Conservation (phyloP, 2,888 invertebrate species). For the Tetramorium bicarinatum region DNA sequence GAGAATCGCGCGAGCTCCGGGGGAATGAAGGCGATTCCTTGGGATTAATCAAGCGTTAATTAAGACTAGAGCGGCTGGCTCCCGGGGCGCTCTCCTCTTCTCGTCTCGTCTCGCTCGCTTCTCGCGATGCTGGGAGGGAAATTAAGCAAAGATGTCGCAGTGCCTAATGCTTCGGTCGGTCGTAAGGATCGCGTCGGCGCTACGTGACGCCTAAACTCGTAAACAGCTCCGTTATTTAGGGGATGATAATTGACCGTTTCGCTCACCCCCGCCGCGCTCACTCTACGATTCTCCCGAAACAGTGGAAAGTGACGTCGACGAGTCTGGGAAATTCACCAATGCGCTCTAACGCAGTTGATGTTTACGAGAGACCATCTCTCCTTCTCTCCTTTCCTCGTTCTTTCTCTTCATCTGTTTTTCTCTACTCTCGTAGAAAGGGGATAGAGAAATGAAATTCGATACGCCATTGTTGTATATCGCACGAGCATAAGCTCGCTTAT, state of each 20-base stretch:
- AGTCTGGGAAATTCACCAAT: constrained; percentile 70
- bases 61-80: constrained; percentile 76
- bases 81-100: constrained; percentile 42
- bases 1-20: constrained; percentile 32
- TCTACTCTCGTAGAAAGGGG: constrained; percentile 48
- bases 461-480: constrained; percentile 66
- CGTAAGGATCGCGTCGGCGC: constrained; percentile 58
- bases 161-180: constrained; percentile 73
- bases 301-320: constrained; percentile 35
- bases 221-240: constrained; percentile 84
- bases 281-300: constrained; percentile 72
- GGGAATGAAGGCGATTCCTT: constrained; percentile 69
- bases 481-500: constrained; percentile 56
- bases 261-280: constrained; percentile 63
- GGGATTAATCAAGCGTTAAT: constrained; percentile 83
- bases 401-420: constrained; percentile 41
- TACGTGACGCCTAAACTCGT: constrained; percentile 78
- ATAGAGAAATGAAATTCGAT: constrained; percentile 69
- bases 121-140: constrained; percentile 64
- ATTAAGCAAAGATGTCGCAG: constrained; percentile 86
- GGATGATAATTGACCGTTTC: constrained; percentile 83
- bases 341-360: constrained; percentile 53
- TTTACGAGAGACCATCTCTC: constrained; percentile 58
- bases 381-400: not conserved
- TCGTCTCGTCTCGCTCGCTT: constrained; percentile 24